Percentiles rank a stretch among this genome's conserved stretches.
Conservation (phyloP, 2,888 invertebrate genomes). For the Drosophila mimetica region DNA sequence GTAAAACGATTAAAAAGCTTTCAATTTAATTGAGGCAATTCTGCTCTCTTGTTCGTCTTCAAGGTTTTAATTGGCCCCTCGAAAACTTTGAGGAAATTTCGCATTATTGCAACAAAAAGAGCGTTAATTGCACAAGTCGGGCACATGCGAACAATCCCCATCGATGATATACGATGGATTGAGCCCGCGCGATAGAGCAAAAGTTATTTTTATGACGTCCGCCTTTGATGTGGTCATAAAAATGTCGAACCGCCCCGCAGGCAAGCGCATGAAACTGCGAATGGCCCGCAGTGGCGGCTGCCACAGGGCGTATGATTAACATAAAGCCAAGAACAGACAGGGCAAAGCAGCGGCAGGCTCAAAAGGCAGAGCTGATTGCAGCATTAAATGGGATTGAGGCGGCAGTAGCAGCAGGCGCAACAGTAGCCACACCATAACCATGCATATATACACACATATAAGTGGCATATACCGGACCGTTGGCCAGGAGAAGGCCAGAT, state of each 20-base stretch:
- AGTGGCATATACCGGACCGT: not conserved
- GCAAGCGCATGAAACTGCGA: not conserved
- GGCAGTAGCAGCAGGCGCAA: conserved; percentile 12
- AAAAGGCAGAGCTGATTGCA: conserved; percentile 72
- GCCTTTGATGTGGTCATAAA: conserved; percentile 48
- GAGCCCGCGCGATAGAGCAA: conserved; percentile 2
- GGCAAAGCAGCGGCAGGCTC: conserved; percentile 56
- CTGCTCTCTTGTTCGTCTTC: conserved; percentile 5
- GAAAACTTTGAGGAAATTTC: conserved; percentile 24
- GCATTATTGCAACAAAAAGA: conserved; percentile 29
- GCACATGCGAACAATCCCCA: conserved; percentile 23
- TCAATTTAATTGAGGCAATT: conserved; percentile 54
- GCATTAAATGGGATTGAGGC: conserved; percentile 68
- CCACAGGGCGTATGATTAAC: conserved; percentile 66
- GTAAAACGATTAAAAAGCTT: conserved; percentile 52
- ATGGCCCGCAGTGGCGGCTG: conserved; percentile 27
- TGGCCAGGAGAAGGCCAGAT: conserved; percentile 22
- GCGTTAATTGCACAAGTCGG: conserved; percentile 24
- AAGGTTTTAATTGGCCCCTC: conserved; percentile 37
- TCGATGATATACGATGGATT: conserved; percentile 28
- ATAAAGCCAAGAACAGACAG: conserved; percentile 46
- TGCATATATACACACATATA: not conserved
- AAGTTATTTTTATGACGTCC: conserved; percentile 36
- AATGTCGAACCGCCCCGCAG: conserved; percentile 11
- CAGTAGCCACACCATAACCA: not conserved